phyloP scores from a whole-genome alignment of 2,888 invertebrate species.

The Rhagonycha fulva region DNA sequence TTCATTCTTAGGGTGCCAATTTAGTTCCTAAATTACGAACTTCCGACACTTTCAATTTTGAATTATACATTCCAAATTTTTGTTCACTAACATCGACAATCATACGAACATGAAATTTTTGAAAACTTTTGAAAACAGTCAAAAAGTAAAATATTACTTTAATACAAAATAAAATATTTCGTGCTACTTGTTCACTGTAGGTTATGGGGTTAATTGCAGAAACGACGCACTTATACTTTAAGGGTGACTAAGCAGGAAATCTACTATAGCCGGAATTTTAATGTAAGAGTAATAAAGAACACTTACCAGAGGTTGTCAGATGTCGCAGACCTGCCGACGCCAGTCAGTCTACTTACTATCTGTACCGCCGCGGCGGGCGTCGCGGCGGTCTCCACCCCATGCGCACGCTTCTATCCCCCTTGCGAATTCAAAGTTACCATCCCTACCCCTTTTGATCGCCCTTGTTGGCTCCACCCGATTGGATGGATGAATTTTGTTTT shows the following conservation, averaged over 20 bases:
- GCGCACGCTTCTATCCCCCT: conserved; percentile 57
- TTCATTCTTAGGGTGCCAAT: neutral
- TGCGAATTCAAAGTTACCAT: conserved; percentile 44
- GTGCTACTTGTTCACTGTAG: neutral
- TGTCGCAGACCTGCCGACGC: conserved; percentile 55
- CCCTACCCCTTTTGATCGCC: conserved; percentile 50
- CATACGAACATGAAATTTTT: neutral
- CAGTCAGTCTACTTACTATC: conserved; percentile 58
- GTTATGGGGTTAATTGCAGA: neutral
- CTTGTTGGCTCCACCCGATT: conserved; percentile 42
- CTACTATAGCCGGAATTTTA: conserved; percentile 21
- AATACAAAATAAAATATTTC: neutral
- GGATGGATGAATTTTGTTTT: conserved; percentile 46
- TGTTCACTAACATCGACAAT: neutral
- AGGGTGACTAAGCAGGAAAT: conserved; percentile 24
- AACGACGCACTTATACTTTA: neutral
- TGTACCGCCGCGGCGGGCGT: conserved; percentile 64
- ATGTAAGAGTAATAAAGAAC: conserved; percentile 35
- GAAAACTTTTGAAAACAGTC: neutral
- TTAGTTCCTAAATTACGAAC: neutral
- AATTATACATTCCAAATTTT: neutral
- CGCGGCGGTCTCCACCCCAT: conserved; percentile 65
- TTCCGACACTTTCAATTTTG: neutral
- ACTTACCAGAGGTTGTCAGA: conserved; percentile 43
- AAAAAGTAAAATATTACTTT: neutral